Conservation (phyloP, 2,113 vertebrate species). For the Ptychochromis oligacanthus region DNA sequence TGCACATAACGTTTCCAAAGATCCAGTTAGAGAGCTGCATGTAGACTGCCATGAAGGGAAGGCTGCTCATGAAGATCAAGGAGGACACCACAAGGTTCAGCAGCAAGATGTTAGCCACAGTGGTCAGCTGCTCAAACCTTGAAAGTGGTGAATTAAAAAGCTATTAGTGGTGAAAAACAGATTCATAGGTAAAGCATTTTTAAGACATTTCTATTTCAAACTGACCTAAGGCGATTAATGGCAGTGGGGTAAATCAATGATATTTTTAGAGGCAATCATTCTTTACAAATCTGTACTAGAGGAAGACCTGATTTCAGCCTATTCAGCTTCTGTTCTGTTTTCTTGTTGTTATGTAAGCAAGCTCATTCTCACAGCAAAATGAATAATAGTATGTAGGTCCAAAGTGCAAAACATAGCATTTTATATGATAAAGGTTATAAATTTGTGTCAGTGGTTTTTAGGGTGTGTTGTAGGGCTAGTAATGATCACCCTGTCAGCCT, state of each 20-base stretch:
- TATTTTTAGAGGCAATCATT: background rate
- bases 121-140: slow-evolving; percentile 80
- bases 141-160: background rate
- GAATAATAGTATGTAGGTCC: background rate
- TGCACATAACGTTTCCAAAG: slow-evolving; percentile 79
- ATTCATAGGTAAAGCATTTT: background rate
- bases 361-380: background rate
- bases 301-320: background rate
- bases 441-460: too few species aligned
- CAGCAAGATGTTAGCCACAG: slow-evolving; percentile 85
- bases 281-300: background rate
- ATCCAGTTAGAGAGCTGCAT: slow-evolving; percentile 75
- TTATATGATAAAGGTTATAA: too few species aligned
- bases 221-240: background rate
- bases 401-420: too few species aligned
- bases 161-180: background rate
- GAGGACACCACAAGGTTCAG: slow-evolving; percentile 86
- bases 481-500: too few species aligned
- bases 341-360: background rate
- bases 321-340: background rate
- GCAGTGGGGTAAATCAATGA: background rate
- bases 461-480: too few species aligned
- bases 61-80: slow-evolving; percentile 79
- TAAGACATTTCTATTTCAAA: background rate
- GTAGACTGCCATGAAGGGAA: slow-evolving; percentile 82